Conservation (phyloP, 1,140 invertebrate genomes). For the Euwallacea fornicatus region DNA sequence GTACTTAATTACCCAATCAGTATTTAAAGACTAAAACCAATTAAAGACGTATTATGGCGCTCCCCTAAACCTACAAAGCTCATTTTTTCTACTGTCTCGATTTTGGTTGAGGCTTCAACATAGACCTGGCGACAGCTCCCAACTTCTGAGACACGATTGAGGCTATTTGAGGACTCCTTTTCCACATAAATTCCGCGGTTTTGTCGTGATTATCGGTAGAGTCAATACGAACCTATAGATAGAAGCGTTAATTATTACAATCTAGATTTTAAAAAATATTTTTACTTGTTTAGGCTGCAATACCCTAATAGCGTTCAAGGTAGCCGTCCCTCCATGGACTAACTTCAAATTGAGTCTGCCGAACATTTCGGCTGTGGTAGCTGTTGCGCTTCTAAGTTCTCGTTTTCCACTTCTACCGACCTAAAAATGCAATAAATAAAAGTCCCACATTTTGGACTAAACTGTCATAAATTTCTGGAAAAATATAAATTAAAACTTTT, state of each 20-base stretch:
- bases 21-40: background rate
- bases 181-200: slow-evolving; percentile 80
- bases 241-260: background rate
- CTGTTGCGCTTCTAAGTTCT: slow-evolving; percentile 77
- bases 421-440: slow-evolving; percentile 49
- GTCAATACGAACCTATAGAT: slow-evolving; percentile 74
- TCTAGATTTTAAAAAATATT: background rate
- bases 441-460: too few relatives aligned
- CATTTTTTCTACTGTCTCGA: slow-evolving; percentile 22
- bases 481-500: too few relatives aligned
- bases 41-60: background rate
- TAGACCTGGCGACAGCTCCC: slow-evolving; percentile 71
- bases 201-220: slow-evolving; percentile 78
- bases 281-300: slow-evolving; percentile 81
- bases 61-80: background rate
- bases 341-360: slow-evolving; percentile 76
- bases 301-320: slow-evolving; percentile 78
- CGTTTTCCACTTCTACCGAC: slow-evolving; percentile 76
- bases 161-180: slow-evolving; percentile 75
- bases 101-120: slow-evolving; percentile 60
- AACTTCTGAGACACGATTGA: slow-evolving; percentile 80
- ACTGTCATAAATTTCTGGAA: background rate
- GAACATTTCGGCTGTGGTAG: slow-evolving; percentile 80
- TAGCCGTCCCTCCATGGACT: slow-evolving; percentile 73
- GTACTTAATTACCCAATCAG: too few relatives aligned